Conservation (phyloP, 2,888 invertebrate genomes). For the Drosophila phalerata region DNA sequence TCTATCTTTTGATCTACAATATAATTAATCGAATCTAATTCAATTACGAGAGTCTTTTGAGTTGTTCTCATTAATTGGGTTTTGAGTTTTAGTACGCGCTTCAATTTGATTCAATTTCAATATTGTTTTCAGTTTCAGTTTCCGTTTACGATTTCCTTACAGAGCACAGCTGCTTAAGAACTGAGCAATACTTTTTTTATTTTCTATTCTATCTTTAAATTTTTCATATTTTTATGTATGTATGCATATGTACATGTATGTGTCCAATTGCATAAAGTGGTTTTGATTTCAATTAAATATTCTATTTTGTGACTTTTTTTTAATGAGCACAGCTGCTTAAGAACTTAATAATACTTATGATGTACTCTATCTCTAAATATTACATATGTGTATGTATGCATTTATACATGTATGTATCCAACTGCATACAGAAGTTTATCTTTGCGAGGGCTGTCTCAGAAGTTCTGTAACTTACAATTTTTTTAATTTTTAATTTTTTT, state of each 20-base stretch:
- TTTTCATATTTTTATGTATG: not conserved
- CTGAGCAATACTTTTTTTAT: not conserved
- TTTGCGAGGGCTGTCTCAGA: not conserved
- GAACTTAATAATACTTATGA: not conserved
- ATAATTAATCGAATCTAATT: not conserved
- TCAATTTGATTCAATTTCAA: not conserved
- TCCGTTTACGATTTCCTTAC: not conserved
- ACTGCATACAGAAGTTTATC: not conserved
- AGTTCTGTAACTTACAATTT: not conserved
- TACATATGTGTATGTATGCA: not conserved
- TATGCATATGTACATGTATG: conserved; percentile 2
- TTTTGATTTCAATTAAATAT: not conserved
- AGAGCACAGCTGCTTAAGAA: not conserved
- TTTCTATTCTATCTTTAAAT: not conserved
- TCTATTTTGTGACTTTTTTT: not conserved
- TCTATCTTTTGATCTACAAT: conserved; percentile 7
- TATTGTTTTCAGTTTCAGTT: not conserved
- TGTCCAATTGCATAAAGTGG: not conserved
- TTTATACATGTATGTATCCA: not conserved
- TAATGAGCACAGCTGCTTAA: not conserved
- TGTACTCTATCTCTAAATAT: not conserved
- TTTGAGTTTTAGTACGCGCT: conserved; percentile 5
- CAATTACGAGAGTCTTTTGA: not conserved
- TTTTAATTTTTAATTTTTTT: not conserved
- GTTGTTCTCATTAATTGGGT: conserved; percentile 2